phyloP scores from a whole-genome alignment of 2,888 invertebrate species.

The Aporophyla lueneburgensis region DNA sequence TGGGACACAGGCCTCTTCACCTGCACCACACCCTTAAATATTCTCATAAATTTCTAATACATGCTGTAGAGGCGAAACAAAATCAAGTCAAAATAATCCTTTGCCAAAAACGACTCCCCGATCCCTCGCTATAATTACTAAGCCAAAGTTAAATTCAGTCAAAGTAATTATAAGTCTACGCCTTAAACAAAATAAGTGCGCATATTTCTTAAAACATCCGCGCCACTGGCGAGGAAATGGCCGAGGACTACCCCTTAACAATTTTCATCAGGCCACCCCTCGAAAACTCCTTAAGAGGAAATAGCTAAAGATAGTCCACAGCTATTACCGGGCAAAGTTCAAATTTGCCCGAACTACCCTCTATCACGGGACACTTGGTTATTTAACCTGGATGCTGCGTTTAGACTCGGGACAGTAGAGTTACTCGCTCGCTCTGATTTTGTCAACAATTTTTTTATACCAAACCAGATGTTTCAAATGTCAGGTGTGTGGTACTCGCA shows the following conservation, averaged over 20 bases:
- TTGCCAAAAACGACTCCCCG: background rate
- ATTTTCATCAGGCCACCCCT: conserved; percentile 68
- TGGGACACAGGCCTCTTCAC: too few relatives aligned
- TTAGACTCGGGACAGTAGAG: conserved; percentile 57
- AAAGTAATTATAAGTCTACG: conserved; percentile 62
- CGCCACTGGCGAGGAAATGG: conserved; percentile 61
- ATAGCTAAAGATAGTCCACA: conserved; percentile 71
- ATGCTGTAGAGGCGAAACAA: conserved; percentile 8
- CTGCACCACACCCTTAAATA: background rate
- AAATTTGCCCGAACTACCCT: conserved; percentile 77
- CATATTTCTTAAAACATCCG: conserved; percentile 64
- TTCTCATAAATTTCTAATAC: background rate
- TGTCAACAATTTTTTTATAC: background rate
- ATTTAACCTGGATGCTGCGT: conserved; percentile 76
- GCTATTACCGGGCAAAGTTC: conserved; percentile 76
- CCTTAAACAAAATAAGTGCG: conserved; percentile 66
- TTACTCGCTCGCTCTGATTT: conserved; percentile 35
- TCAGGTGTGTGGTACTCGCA: conserved; percentile 13
- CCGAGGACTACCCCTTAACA: conserved; percentile 59
- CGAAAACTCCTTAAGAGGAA: conserved; percentile 68
- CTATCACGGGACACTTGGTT: conserved; percentile 72
- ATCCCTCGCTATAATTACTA: conserved; percentile 23
- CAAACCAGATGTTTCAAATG: background rate
- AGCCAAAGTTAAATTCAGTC: conserved; percentile 55
- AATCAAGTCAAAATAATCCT: conserved; percentile 8